Evolutionary conservation across 2,888 invertebrate genomes (phyloP).

Genomic region (Ferdinandea cuprea): DNA sequence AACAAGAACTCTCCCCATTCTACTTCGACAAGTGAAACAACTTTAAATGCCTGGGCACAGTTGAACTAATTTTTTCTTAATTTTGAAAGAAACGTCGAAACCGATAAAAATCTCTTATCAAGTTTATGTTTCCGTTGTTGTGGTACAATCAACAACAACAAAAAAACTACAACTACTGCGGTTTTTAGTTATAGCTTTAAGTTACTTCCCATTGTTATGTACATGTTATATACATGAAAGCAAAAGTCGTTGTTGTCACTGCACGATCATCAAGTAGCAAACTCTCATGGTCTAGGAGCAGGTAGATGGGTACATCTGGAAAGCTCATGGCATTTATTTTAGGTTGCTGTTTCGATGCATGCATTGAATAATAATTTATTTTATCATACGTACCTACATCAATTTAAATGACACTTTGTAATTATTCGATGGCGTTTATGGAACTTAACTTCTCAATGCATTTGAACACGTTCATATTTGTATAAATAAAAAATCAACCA

Average conservation of each 20-base stretch:
- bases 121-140: conserved; percentile 12
- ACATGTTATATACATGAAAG: conserved; percentile 49
- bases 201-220: conserved; percentile 29
- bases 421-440: background rate
- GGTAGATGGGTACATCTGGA: conserved; percentile 3
- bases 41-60: background rate
- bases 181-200: conserved; percentile 23
- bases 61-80: conserved; percentile 13
- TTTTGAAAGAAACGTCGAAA: background rate
- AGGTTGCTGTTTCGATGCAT: conserved; percentile 27
- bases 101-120: conserved; percentile 51
- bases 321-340: conserved; percentile 34
- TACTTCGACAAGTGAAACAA: background rate
- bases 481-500: too few species aligned
- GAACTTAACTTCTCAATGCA: conserved; percentile 8
- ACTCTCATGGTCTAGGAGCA: background rate
- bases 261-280: conserved; percentile 42
- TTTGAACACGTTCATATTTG: background rate
- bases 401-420: conserved; percentile 3
- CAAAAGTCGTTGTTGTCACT: conserved; percentile 21
- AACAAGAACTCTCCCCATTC: conserved; percentile 14
- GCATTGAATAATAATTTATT: conserved; percentile 58
- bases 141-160: background rate
- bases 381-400: background rate
- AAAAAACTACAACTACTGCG: conserved; percentile 7